A percentile compares a stretch with the other conserved stretches of the same genome.
These are phyloP conservation scores for Phaetusa simplex DNA, from an alignment of 2,113 vertebrate genomes.

Conservation along the genomic window DNA sequence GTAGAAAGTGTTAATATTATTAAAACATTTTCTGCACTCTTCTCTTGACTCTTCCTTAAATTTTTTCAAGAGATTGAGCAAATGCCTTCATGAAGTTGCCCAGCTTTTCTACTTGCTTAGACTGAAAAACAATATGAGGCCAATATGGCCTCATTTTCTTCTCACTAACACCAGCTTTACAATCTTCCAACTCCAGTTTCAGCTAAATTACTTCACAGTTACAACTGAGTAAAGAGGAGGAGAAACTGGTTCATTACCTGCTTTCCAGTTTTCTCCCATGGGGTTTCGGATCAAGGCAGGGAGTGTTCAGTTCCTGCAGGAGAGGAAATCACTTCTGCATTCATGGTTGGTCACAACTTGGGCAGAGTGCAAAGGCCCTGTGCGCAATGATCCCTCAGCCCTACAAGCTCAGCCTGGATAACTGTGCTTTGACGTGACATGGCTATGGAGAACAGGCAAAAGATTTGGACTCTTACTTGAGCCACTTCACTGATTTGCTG, in stretches of 20 bases:
- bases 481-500: neutral
- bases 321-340: neutral
- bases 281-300: neutral
- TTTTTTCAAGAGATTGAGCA: neutral
- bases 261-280: neutral
- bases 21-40: neutral
- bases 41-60: neutral
- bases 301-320: neutral
- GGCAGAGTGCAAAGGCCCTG: neutral
- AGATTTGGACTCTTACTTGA: neutral
- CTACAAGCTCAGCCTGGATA: neutral
- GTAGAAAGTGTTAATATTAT: neutral
- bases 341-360: neutral
- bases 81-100: neutral
- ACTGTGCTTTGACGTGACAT: neutral
- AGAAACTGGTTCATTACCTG: neutral
- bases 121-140: neutral
- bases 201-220: neutral
- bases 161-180: neutral
- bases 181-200: neutral
- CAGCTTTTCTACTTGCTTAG: neutral
- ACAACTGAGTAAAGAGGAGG: neutral
- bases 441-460: neutral
- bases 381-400: neutral
- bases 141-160: neutral